A percentile compares a stretch with the other conserved stretches of the same genome.
phyloP scores from a whole-genome alignment of 2,888 invertebrate genomes.

The Pollenia labialis region DNA sequence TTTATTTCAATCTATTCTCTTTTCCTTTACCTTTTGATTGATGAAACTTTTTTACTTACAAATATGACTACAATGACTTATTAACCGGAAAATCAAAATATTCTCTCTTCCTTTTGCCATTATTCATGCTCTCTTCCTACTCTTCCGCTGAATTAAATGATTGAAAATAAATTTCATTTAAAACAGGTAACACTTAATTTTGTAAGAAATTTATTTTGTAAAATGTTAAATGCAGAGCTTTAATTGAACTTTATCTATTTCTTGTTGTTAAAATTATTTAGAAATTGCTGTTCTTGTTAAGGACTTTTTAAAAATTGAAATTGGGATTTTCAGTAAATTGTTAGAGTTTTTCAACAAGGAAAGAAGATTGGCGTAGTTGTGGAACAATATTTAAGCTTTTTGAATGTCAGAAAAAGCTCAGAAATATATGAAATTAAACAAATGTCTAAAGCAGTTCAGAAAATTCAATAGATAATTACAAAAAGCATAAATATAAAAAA shows the following conservation, averaged over 20 bases:
- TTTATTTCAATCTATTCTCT: not conserved
- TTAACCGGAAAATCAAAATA: conserved; percentile 15
- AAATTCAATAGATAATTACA: no score
- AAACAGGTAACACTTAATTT: not conserved
- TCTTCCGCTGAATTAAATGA: not conserved
- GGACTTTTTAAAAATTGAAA: not conserved
- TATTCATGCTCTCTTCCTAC: not conserved
- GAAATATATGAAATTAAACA: no score
- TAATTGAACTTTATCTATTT: not conserved
- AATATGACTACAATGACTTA: no score
- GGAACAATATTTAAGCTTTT: no score
- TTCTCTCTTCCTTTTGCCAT: conserved; percentile 1
- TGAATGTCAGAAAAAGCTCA: no score
- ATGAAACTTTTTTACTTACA: not conserved
- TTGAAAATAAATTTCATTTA: not conserved
- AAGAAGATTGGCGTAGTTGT: no score
- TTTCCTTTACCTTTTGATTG: not conserved
- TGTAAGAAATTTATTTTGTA: not conserved
- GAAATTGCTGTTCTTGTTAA: not conserved
- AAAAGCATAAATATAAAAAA: no score
- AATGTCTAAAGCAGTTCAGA: no score
- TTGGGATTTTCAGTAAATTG: no score
- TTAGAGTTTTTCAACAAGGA: no score
- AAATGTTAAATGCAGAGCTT: not conserved
- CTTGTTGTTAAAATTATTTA: not conserved